Conservation (phyloP, 2,113 vertebrate species). For the Gallinago jamesoni region DNA sequence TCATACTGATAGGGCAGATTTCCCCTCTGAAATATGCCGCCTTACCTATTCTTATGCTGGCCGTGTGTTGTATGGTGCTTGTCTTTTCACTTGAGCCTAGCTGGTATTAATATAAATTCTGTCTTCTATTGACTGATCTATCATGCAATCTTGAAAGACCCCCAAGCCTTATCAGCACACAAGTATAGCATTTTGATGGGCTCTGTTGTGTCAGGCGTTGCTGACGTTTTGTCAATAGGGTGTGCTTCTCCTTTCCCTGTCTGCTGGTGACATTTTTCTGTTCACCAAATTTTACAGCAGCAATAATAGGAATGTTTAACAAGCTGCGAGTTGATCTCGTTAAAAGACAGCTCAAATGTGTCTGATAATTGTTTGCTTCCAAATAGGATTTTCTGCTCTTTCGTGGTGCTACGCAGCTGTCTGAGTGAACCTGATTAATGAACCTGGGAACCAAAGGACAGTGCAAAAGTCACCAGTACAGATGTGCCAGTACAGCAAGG, state of each 20-base stretch:
- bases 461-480: neutral
- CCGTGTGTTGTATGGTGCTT: neutral
- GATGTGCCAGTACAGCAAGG: neutral
- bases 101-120: neutral
- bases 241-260: neutral
- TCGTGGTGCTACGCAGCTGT: neutral
- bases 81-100: neutral
- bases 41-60: neutral
- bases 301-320: neutral
- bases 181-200: neutral
- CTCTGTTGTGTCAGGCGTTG: neutral
- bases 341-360: neutral
- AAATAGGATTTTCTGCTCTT: neutral
- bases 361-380: neutral
- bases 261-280: neutral
- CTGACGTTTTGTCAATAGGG: neutral
- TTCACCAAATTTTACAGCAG: neutral
- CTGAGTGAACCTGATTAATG: neutral
- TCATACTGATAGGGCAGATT: neutral
- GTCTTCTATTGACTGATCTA: neutral
- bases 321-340: neutral
- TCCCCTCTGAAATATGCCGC: neutral
- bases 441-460: neutral
- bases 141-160: neutral
- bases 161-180: neutral